A percentile compares a stretch with the other conserved stretches of the same genome.
Evolutionary conservation across 2,797 vertebrate genomes (phyloP).

Genomic region (Halcyon leucocephala): DNA sequence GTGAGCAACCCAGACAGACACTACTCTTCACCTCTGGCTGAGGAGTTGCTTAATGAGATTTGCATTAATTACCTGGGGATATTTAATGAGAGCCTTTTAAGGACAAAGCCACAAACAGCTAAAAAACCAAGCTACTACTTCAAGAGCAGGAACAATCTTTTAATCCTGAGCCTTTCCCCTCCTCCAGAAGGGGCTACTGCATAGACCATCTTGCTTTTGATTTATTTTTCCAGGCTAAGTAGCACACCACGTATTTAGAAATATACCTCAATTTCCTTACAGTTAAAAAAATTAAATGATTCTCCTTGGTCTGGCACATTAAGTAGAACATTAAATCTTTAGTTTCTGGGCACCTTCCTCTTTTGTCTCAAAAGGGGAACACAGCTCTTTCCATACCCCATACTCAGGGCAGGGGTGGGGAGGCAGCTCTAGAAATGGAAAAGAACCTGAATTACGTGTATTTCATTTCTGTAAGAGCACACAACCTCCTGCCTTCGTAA

Average conservation of each 20-base stretch:
- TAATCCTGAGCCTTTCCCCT: not conserved
- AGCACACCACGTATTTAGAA: not conserved
- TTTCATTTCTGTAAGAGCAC: not conserved
- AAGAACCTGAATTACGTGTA: not conserved
- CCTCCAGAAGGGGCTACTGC: not conserved
- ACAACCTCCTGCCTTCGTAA: not conserved
- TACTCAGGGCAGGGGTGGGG: too few relatives aligned
- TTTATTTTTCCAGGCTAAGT: not conserved
- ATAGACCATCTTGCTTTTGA: not conserved
- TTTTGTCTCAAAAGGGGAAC: not conserved
- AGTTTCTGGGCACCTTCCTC: not conserved
- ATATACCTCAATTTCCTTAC: not conserved
- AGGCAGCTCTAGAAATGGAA: not conserved
- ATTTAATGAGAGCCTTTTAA: conserved; percentile 5
- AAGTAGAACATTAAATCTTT: not conserved
- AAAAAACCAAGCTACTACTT: not conserved
- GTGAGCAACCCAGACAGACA: conserved; percentile 35
- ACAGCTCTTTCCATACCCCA: not conserved
- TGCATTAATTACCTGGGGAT: not conserved
- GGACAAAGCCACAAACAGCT: conserved; percentile 20
- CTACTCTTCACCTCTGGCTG: conserved; percentile 36
- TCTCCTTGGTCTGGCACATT: not conserved
- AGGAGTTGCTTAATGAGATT: not conserved
- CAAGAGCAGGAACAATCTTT: not conserved
- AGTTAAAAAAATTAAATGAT: not conserved